Percentiles rank a stretch among this genome's conserved stretches.
Evolutionary conservation across 2,797 vertebrate genomes (phyloP).

Genomic region (Chelon labrosus): DNA sequence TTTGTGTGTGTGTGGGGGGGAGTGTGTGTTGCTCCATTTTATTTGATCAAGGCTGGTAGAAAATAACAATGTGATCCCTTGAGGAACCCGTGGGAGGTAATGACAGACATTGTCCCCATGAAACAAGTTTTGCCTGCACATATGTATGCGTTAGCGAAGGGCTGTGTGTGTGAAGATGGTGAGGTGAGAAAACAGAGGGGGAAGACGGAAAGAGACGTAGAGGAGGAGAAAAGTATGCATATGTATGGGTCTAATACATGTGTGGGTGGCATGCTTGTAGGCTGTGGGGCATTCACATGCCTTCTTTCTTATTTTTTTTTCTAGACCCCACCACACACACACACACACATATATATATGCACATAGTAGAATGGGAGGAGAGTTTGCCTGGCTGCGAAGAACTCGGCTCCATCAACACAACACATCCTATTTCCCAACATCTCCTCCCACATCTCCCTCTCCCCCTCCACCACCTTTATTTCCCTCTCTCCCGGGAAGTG

Average conservation of each 20-base stretch:
- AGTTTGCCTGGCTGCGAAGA: conserved; percentile 68
- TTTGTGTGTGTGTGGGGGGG: conserved; percentile 26
- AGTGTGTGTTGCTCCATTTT: conserved; percentile 58
- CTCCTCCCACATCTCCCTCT: conserved; percentile 72
- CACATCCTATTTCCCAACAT: conserved; percentile 75
- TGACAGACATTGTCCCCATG: conserved; percentile 71
- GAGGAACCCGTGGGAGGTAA: conserved; percentile 75
- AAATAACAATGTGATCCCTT: conserved; percentile 75
- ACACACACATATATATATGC: conserved; percentile 5
- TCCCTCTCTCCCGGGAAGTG: conserved; percentile 82
- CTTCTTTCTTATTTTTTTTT: conserved; percentile 27
- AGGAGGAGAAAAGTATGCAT: conserved; percentile 62
- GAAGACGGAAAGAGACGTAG: conserved; percentile 25
- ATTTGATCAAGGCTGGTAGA: conserved; percentile 71
- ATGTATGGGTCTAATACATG: conserved; percentile 74
- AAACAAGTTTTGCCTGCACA: conserved; percentile 54
- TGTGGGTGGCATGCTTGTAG: conserved; percentile 71
- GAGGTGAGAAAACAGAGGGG: conserved; percentile 25
- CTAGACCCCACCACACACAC: conserved; percentile 9
- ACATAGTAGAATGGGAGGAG: conserved; percentile 65
- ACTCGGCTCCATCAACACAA: conserved; percentile 78
- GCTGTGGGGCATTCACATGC: conserved; percentile 65
- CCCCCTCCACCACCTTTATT: conserved; percentile 71
- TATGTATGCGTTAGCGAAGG: conserved; percentile 4
- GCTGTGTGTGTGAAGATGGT: conserved; percentile 1